These are phyloP conservation scores for Menura novaehollandiae DNA, from an alignment of 2,113 vertebrate species.

Conservation along the genomic window DNA sequence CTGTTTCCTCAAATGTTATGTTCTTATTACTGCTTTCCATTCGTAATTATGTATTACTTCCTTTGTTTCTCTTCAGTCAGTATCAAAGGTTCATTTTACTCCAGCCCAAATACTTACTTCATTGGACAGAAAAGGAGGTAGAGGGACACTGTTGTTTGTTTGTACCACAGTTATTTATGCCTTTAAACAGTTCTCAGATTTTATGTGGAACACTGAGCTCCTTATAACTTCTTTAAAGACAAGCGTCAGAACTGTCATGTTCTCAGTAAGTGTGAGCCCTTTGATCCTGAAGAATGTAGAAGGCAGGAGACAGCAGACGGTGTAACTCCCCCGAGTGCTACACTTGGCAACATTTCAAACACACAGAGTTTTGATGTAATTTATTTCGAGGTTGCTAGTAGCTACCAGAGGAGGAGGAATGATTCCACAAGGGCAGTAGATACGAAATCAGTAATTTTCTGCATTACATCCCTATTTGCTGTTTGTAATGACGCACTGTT, in stretches of 20 bases:
- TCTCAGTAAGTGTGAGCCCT: background rate
- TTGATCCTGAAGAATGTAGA: background rate
- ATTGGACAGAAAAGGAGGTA: background rate
- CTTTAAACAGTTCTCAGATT: background rate
- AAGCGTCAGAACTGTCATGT: background rate
- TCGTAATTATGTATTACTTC: background rate
- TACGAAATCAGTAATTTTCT: background rate
- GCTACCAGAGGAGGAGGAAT: background rate
- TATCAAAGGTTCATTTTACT: background rate
- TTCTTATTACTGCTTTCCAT: background rate
- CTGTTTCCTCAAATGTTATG: background rate
- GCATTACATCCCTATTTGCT: background rate
- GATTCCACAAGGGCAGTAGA: background rate
- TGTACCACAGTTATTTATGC: background rate
- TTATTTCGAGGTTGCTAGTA: slow-evolving; percentile 1
- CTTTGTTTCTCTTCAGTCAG: background rate
- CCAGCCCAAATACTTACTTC: background rate
- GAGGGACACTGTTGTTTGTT: background rate
- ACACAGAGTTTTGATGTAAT: background rate
- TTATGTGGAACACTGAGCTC: background rate
- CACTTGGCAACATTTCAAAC: background rate
- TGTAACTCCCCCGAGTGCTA: background rate
- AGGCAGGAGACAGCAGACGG: background rate
- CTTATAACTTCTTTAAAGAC: background rate
- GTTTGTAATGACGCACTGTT: background rate